A percentile compares a stretch with the other conserved stretches of the same genome.
Conservation (phyloP, 2,797 vertebrate species). For the Luscinia megarhynchos region DNA sequence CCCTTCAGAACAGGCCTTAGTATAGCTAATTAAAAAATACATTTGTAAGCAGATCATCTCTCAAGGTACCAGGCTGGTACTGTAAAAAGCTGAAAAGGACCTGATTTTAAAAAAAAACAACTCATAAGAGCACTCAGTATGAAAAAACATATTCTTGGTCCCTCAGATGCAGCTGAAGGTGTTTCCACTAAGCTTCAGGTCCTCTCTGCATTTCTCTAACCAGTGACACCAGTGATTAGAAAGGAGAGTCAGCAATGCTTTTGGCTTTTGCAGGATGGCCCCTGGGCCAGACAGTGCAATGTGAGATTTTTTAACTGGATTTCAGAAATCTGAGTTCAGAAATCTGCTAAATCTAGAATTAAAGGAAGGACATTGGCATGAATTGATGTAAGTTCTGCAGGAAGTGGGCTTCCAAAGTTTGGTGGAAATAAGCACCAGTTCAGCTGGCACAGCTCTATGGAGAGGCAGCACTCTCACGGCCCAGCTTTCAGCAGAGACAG, state of each 20-base stretch:
- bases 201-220: background rate
- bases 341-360: background rate
- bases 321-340: background rate
- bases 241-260: background rate
- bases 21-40: background rate
- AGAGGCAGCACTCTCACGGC: background rate
- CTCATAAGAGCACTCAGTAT: background rate
- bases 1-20: background rate
- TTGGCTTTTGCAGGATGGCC: background rate
- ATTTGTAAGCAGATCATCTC: background rate
- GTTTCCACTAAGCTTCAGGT: accelerated
- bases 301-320: background rate
- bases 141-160: accelerated
- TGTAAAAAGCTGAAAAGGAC: background rate
- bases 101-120: background rate
- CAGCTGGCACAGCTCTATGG: accelerated
- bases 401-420: background rate
- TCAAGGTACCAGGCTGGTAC: background rate
- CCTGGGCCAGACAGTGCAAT: accelerated
- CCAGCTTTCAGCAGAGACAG: background rate
- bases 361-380: background rate
- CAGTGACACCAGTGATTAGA: background rate
- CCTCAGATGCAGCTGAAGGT: accelerated
- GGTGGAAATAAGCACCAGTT: background rate
- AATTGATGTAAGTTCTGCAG: background rate